A percentile compares a stretch with the other conserved stretches of the same genome.
These are phyloP conservation scores for Argyresthia goedartella DNA, from an alignment of 2,888 invertebrate genomes.

Conservation along the genomic window DNA sequence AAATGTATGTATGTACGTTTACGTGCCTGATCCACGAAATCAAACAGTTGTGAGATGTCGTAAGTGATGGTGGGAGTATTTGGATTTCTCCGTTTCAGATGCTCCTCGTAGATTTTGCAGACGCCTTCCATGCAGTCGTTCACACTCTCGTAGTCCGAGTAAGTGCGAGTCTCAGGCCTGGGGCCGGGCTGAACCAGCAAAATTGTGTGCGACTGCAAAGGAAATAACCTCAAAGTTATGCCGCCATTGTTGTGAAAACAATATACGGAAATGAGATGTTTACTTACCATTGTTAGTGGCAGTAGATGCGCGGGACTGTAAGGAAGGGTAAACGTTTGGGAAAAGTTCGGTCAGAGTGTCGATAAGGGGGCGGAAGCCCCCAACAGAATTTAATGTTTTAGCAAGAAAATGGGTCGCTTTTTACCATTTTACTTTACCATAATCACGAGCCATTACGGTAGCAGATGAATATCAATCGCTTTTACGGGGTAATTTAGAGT, in stretches of 20 bases:
- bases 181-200: conserved; percentile 93
- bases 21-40: conserved; percentile 93
- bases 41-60: conserved; percentile 97
- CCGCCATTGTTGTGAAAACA: conserved; percentile 33
- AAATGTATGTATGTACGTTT: too few relatives aligned
- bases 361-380: too few relatives aligned
- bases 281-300: conserved; percentile 31
- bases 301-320: background rate
- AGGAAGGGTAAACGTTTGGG: background rate
- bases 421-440: background rate
- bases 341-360: conserved; percentile 4
- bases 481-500: too few relatives aligned
- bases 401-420: too few relatives aligned
- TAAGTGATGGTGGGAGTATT: conserved; percentile 97
- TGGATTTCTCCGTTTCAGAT: conserved; percentile 94
- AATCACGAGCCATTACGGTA: too few relatives aligned
- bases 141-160: conserved; percentile 97
- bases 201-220: conserved; percentile 93
- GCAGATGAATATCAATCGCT: too few relatives aligned
- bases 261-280: background rate
- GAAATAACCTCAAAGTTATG: conserved; percentile 32
- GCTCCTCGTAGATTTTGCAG: conserved; percentile 99
- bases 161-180: conserved; percentile 96
- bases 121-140: conserved; percentile 99
- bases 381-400: too few relatives aligned